phyloP scores from a whole-genome alignment of 2,888 invertebrate genomes.

The Athripsodes cinereus region DNA sequence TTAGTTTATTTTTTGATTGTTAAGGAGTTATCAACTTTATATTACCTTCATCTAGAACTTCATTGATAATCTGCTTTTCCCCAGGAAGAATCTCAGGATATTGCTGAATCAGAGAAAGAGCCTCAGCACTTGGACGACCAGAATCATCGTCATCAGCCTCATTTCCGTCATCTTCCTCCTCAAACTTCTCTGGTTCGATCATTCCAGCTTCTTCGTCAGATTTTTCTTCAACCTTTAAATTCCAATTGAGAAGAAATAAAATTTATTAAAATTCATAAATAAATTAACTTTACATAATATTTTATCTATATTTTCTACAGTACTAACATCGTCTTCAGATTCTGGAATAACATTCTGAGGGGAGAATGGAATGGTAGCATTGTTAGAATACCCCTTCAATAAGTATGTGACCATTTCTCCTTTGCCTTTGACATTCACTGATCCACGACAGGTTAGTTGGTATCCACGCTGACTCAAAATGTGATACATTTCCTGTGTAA shows the following conservation, averaged over 20 bases:
- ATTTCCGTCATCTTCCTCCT: neutral
- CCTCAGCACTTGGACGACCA: neutral
- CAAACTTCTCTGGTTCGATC: neutral
- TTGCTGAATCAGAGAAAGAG: slow-evolving; percentile 2
- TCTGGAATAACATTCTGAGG: slow-evolving; percentile 6
- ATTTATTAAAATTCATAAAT: no score
- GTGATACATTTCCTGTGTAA: slow-evolving; percentile 83
- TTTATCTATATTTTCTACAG: neutral
- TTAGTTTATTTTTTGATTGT: no score
- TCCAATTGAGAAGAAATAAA: neutral
- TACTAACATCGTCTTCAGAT: slow-evolving; percentile 6
- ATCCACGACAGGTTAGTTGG: slow-evolving; percentile 76
- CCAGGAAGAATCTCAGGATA: slow-evolving; percentile 9
- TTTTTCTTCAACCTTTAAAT: neutral
- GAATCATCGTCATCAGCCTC: neutral
- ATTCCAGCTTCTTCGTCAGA: slow-evolving; percentile 5
- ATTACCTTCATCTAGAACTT: slow-evolving; percentile 11
- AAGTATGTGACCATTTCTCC: slow-evolving; percentile 92
- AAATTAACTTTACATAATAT: neutral
- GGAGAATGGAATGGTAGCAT: neutral
- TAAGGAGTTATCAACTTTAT: neutral
- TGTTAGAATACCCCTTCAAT: slow-evolving; percentile 46
- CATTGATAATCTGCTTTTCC: slow-evolving; percentile 14
- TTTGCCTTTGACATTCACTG: slow-evolving; percentile 89
- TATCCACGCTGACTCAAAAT: slow-evolving; percentile 74